phyloP scores from a whole-genome alignment of 2,797 vertebrate genomes.

The Tragelaphus oryx region DNA sequence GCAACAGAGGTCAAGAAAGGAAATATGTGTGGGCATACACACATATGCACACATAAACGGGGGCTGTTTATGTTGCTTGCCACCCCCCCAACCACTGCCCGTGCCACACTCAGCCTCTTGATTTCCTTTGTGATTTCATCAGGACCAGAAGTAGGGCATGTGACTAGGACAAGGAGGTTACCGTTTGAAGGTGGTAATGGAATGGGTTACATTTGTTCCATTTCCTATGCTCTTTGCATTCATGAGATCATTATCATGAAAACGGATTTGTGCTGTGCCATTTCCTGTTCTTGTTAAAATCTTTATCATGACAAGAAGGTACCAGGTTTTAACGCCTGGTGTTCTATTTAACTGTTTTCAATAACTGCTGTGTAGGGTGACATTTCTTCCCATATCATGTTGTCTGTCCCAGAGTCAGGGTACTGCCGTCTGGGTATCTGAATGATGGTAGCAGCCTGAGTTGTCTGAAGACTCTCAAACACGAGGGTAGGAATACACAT shows the following conservation, averaged over 20 bases:
- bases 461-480: not conserved
- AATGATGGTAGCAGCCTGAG: not conserved
- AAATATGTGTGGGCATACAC: not conserved
- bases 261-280: constrained; percentile 68
- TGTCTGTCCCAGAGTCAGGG: constrained; percentile 5
- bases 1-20: not conserved
- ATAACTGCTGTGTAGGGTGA: constrained; percentile 54
- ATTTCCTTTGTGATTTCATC: constrained; percentile 37
- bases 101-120: not conserved
- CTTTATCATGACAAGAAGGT: constrained; percentile 76
- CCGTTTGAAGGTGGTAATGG: constrained; percentile 65
- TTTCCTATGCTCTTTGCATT: constrained; percentile 77
- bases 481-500: not conserved
- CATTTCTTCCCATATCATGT: constrained; percentile 14
- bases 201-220: constrained; percentile 72
- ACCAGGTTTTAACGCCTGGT: constrained; percentile 76
- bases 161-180: constrained; percentile 61
- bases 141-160: constrained; percentile 55
- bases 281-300: constrained; percentile 79
- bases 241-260: constrained; percentile 78
- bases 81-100: not conserved
- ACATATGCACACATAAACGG: not conserved
- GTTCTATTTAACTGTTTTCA: constrained; percentile 72
- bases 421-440: not conserved
- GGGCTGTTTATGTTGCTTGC: not conserved